Evolutionary conservation across 2,113 vertebrate species (phyloP).

Genomic region (Hydropotes inermis): DNA sequence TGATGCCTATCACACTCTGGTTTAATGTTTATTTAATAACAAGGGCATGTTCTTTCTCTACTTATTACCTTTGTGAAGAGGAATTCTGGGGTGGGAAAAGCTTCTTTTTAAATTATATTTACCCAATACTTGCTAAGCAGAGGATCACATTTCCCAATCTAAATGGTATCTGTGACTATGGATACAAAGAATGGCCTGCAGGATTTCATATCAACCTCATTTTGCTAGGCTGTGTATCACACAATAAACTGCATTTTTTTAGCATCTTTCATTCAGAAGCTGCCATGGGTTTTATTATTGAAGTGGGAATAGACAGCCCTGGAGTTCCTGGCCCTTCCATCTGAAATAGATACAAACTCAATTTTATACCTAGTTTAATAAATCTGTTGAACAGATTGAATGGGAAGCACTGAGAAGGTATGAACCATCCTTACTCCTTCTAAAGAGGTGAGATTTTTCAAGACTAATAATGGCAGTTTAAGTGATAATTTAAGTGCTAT

Average conservation of each 20-base stretch:
- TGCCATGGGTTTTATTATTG: not conserved
- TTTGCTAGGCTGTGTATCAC: not conserved
- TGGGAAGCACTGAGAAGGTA: not conserved
- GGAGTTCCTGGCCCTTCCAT: not conserved
- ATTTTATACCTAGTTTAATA: not conserved
- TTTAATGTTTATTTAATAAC: not conserved
- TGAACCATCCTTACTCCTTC: not conserved
- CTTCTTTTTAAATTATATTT: not conserved
- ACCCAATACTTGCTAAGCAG: not conserved
- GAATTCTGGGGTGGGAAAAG: not conserved
- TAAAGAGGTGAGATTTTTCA: not conserved
- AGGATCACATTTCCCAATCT: not conserved
- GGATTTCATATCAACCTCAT: not conserved
- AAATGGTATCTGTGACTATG: not conserved
- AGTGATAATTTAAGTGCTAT: not conserved
- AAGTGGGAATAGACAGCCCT: not conserved
- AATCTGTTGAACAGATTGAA: constrained; percentile 11
- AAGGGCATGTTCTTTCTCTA: not conserved
- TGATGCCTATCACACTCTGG: not conserved
- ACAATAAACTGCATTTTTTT: not conserved
- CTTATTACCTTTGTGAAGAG: not conserved
- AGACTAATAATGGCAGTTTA: not conserved
- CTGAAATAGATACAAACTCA: not conserved
- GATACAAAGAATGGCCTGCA: not conserved
- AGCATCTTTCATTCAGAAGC: not conserved